Base-by-base conservation (phyloP, 2,113 vertebrate species). In the Entomyzon cyanotis region DNA sequence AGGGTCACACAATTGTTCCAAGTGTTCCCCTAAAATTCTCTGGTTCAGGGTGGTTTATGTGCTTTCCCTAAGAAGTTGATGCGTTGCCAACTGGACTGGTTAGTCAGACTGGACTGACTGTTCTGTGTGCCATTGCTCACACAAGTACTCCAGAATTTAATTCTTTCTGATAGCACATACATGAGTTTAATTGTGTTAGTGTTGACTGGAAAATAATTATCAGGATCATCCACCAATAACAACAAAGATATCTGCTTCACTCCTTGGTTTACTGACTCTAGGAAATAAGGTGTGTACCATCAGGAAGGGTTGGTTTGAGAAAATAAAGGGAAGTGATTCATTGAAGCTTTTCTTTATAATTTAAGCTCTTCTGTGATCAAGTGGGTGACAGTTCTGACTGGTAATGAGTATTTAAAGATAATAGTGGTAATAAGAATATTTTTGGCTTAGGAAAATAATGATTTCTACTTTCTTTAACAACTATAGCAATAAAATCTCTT, bases 81-180 rank as follows among this genome's bases (percentile, higher is more conserved):
- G 5, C 10, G 2, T 75, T 85, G 27, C 67, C 31, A 30, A 0
- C n/a, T 0, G 0, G n/a, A 24, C 46, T 81, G 39, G 31, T 75
- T 63, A 50, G 31, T 79, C n/a, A 31, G 37, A n/a, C 12, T 17
- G 33, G 55, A 12, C 39, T 81, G 68, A 27, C 27, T 25, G 39
- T n/a, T 55, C 19, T 52, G 46, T 37, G 22, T 67, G 73, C 71
- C 30, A 18, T 23, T 82, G 59, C 44, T 67, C 5, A 11, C 58
- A 13, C 64, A 78, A 91, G 44, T 31, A 47, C 25, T 75, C 30
- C 30, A 71, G 78, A 90, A 63, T 35, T 13, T 31, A 84, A 49
- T 74, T 64, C 25, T 67, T 16, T 16, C 11, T 22, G 59, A 47
- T 63, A 92, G 64, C 64, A 33, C 15, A 12, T 59, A 10, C 0